Base-by-base conservation (phyloP, 2,797 vertebrate species). In the Steatocranus sp. region DNA sequence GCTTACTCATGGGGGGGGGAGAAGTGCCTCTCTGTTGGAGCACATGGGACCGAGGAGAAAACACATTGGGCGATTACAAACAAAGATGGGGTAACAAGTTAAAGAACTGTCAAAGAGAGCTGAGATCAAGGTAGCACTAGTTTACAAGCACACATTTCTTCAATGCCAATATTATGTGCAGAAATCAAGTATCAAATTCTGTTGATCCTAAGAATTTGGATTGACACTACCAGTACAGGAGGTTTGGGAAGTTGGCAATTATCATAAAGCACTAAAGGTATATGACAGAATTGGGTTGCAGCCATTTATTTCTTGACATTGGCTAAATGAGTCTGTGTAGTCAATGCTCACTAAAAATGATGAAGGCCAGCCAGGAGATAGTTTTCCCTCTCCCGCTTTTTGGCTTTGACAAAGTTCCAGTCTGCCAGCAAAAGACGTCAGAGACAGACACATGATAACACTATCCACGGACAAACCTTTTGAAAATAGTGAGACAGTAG, bases 261-360 rank as follows among this genome's bases (percentile, higher is more conserved):
- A 11, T 85, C 50, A 77, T 41, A 85, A 83, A 76, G 50, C 20
- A 76, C 63, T 61, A 18, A 15, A 48, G 51, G 68, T 80, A 36
- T 68, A 50, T 87, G 80, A 86, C 78, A 88, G 68, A 89, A 90
- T 30, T 83, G 61, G 83, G 81, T 85, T 85, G 50, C 11, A 5
- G 76, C 75, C 58, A 81, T 86, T 83, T 87, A 43, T 84, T 81
- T 76, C n/a, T 48, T 58, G 79, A 70, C 43, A 80, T 81, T 80
- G 77, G 54, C 70, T 68, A 81, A 83, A 84, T 46, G 51, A 73
- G 43, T 83, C 50, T 84, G 41, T 76, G 46, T 76, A 80, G 75
- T 58, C 38, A 25, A 73, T 77, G 17, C 51, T 79, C 20, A 51
- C 48, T 77, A 34, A 81, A 82, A 79, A 89, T 56, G 58, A 84